phyloP scores from a whole-genome alignment of 2,888 invertebrate species.

The Acleris emargana region DNA sequence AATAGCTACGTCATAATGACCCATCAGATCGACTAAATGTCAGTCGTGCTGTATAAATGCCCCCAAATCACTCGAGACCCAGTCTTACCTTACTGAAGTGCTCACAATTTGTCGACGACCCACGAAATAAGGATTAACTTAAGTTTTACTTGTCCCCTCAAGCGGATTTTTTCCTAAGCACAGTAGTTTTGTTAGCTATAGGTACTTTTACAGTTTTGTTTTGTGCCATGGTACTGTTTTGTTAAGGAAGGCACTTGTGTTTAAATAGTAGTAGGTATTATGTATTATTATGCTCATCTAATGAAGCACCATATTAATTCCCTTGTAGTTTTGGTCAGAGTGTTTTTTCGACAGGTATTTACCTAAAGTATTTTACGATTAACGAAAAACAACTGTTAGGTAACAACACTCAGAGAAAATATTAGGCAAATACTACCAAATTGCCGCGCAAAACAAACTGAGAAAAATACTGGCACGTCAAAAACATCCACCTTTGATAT shows the following conservation, averaged over 20 bases:
- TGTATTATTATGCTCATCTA: no score
- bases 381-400: neutral
- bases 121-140: conserved; percentile 77
- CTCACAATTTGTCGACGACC: conserved; percentile 52
- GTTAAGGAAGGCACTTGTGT: no score
- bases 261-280: no score
- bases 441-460: conserved; percentile 19
- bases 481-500: conserved; percentile 60
- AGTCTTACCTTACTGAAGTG: conserved; percentile 63
- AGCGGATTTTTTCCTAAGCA: conserved; percentile 21
- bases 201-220: neutral
- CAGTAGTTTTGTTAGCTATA: conserved; percentile 4
- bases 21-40: neutral
- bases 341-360: neutral
- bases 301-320: no score
- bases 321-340: neutral
- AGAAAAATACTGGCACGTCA: conserved; percentile 36
- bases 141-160: conserved; percentile 52
- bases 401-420: neutral
- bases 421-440: conserved; percentile 32
- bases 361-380: no score
- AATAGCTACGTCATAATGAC: no score
- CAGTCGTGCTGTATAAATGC: conserved; percentile 55
- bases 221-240: neutral
- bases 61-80: conserved; percentile 43